Evolutionary conservation across 2,888 invertebrate species (phyloP).

Genomic region (Frankliniella intonsa): DNA sequence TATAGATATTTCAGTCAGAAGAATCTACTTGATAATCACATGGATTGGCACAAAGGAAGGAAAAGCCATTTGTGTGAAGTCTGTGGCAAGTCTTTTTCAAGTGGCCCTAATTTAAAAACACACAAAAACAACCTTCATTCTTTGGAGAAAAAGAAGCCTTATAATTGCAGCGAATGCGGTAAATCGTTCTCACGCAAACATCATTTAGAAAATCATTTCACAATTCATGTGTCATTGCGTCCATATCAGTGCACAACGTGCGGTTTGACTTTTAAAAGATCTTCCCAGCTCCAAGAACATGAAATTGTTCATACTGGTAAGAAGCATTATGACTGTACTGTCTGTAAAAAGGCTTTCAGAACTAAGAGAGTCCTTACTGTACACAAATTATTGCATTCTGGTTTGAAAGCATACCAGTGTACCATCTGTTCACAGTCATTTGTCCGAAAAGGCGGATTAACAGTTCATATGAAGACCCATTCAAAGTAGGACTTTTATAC

Average conservation of each 20-base stretch:
- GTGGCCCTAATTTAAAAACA: neutral
- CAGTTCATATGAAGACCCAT: neutral
- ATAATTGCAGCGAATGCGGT: neutral
- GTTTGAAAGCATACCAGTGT: neutral
- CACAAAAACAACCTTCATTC: neutral
- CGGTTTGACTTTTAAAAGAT: neutral
- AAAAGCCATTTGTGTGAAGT: neutral
- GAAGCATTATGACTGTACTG: neutral
- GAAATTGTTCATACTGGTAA: neutral
- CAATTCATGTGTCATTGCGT: neutral
- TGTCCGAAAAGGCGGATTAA: neutral
- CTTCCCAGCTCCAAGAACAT: neutral
- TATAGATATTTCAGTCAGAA: neutral
- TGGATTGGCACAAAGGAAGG: neutral
- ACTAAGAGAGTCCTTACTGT: neutral
- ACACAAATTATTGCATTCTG: neutral
- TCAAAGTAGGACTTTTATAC: neutral
- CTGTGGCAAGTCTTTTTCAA: neutral
- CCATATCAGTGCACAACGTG: neutral
- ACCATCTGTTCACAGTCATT: neutral
- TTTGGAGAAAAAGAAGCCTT: neutral
- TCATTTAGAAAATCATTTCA: slow-evolving; percentile 12
- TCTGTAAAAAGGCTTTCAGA: neutral
- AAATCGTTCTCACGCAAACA: neutral
- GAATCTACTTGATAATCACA: neutral